These are phyloP conservation scores for Thelaira solivaga DNA, from an alignment of 2,888 invertebrate species.

Conservation along the genomic window DNA sequence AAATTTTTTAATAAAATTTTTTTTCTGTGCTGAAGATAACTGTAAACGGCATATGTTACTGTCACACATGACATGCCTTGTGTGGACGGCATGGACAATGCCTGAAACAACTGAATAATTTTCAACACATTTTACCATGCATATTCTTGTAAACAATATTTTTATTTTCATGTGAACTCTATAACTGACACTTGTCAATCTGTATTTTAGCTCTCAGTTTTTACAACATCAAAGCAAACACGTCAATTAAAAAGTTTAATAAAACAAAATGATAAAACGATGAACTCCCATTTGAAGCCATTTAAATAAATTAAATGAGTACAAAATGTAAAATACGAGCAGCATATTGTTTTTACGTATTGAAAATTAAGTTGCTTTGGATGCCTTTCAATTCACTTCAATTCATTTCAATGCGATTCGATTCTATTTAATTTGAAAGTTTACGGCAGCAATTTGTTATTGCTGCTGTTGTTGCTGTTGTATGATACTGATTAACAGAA, in stretches of 20 bases:
- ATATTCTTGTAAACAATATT: background rate
- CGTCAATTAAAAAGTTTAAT: slow-evolving; percentile 46
- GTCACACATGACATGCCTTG: too few relatives aligned
- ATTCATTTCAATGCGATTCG: slow-evolving; percentile 25
- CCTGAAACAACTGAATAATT: too few relatives aligned
- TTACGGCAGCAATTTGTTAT: slow-evolving; percentile 7
- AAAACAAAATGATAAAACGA: slow-evolving; percentile 7
- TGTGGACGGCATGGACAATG: too few relatives aligned
- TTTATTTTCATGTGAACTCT: slow-evolving; percentile 35
- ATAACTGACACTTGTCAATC: slow-evolving; percentile 50
- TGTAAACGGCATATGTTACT: too few relatives aligned
- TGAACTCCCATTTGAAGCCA: slow-evolving; percentile 20
- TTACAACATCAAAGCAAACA: slow-evolving; percentile 20
- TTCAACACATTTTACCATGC: too few relatives aligned
- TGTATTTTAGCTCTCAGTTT: background rate
- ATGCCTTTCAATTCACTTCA: slow-evolving; percentile 49
- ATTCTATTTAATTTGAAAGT: slow-evolving; percentile 36
- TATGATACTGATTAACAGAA: slow-evolving; percentile 36
- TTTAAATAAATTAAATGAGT: slow-evolving; percentile 24
- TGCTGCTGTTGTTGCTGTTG: background rate
- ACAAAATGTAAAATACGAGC: background rate
- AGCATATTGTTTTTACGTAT: slow-evolving; percentile 16
- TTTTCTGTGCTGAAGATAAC: too few relatives aligned
- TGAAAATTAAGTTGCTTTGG: slow-evolving; percentile 49
- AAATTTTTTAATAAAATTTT: too few relatives aligned